Evolutionary conservation across 2,888 invertebrate species (phyloP).

Genomic region (Acleris literana): DNA sequence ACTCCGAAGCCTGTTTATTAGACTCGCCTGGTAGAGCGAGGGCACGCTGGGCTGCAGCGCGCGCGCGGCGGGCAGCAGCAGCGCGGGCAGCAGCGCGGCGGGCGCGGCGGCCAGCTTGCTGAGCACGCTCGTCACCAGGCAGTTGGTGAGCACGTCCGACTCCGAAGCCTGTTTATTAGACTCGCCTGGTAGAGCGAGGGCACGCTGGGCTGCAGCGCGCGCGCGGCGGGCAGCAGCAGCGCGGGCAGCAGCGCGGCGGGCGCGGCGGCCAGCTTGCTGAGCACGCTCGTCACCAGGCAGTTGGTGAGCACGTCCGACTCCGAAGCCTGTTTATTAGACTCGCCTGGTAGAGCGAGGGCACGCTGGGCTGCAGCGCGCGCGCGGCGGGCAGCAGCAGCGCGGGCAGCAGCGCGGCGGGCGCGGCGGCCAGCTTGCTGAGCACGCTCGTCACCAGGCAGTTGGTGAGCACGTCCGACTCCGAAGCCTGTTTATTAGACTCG

Average conservation of each 20-base stretch:
- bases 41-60: constrained; percentile 95
- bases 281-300: constrained; percentile 93
- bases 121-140: constrained; percentile 93
- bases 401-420: constrained; percentile 94
- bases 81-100: constrained; percentile 93
- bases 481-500: too few species aligned
- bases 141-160: constrained; percentile 92
- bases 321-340: too few species aligned
- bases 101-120: constrained; percentile 94
- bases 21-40: too few species aligned
- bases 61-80: constrained; percentile 91
- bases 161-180: too few species aligned
- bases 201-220: constrained; percentile 93
- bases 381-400: constrained; percentile 93
- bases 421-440: constrained; percentile 92
- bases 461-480: constrained; percentile 91
- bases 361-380: constrained; percentile 93
- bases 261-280: constrained; percentile 93
- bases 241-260: constrained; percentile 95
- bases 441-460: constrained; percentile 95
- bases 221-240: constrained; percentile 91
- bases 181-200: constrained; percentile 95
- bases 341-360: constrained; percentile 95
- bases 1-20: too few species aligned
- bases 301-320: constrained; percentile 93